Conservation (phyloP, 2,888 invertebrate genomes). For the Morpho helenor region DNA sequence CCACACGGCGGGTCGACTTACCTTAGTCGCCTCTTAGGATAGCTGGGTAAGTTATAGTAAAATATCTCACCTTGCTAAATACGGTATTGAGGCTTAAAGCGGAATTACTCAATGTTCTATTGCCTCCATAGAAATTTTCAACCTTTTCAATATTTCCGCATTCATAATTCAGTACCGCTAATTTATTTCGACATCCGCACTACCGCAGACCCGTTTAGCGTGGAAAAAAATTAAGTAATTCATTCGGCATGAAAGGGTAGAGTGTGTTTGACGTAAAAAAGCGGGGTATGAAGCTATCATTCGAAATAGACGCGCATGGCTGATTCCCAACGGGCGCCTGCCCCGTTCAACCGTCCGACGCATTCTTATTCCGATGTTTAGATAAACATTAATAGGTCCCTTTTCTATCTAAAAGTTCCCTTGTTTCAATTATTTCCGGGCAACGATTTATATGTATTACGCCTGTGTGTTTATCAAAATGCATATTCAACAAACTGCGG, state of each 20-base stretch:
- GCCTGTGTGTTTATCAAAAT: slow-evolving; percentile 41
- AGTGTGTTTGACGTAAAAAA: slow-evolving; percentile 72
- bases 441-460: slow-evolving; percentile 52
- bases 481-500: slow-evolving; percentile 55
- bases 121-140: slow-evolving; percentile 19
- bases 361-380: slow-evolving; percentile 71
- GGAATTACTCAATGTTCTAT: slow-evolving; percentile 17
- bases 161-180: slow-evolving; percentile 34
- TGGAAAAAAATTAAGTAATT: slow-evolving; percentile 73
- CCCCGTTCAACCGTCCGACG: slow-evolving; percentile 50
- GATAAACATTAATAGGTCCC: slow-evolving; percentile 71
- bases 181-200: slow-evolving; percentile 64
- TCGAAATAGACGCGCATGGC: slow-evolving; percentile 60
- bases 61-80: too few relatives aligned
- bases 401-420: slow-evolving; percentile 52
- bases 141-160: slow-evolving; percentile 21
- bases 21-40: too few relatives aligned
- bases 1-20: too few relatives aligned
- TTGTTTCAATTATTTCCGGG: slow-evolving; percentile 71
- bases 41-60: too few relatives aligned
- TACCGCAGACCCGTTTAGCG: slow-evolving; percentile 53
- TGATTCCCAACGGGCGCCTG: slow-evolving; percentile 52
- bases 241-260: slow-evolving; percentile 72
- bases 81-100: slow-evolving; percentile 3
- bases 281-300: slow-evolving; percentile 60